Percentiles rank a stretch among this genome's conserved stretches.
These are phyloP conservation scores for Acanthis flammea DNA, from an alignment of 2,797 vertebrate genomes.

Conservation along the genomic window DNA sequence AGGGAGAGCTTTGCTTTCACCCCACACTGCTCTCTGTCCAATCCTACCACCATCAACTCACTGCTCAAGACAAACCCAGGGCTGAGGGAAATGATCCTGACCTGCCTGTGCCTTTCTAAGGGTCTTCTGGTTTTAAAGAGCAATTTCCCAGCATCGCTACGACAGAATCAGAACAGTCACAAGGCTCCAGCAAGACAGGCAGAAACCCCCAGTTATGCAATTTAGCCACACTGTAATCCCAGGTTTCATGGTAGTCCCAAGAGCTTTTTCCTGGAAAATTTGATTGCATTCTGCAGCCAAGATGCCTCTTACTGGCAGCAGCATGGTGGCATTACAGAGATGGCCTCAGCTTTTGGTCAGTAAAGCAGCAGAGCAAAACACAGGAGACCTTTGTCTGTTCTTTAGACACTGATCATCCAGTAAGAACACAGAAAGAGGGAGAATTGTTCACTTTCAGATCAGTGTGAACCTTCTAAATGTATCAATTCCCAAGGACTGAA, in stretches of 20 bases:
- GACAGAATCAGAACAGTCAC: slow-evolving; percentile 36
- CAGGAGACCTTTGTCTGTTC: neutral
- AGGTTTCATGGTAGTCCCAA: neutral
- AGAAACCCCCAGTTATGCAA: neutral
- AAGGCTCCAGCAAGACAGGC: neutral
- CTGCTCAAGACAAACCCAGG: neutral
- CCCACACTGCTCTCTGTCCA: neutral
- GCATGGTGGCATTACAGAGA: neutral
- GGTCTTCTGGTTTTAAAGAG: neutral
- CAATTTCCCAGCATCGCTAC: neutral
- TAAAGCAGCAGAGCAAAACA: neutral
- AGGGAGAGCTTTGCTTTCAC: neutral
- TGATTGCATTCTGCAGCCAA: neutral
- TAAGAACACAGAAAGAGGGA: neutral
- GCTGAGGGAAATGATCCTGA: neutral
- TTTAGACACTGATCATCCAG: neutral
- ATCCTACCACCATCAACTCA: neutral
- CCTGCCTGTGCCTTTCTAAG: neutral
- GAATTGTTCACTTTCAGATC: neutral
- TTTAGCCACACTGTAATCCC: slow-evolving; percentile 2
- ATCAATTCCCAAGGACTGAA: neutral
- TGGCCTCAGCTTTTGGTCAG: neutral
- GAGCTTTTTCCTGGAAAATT: neutral
- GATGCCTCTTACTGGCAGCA: neutral
- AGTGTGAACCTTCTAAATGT: neutral